Evolutionary conservation across 2,888 invertebrate species (phyloP).

Genomic region (Diarsia rubi): DNA sequence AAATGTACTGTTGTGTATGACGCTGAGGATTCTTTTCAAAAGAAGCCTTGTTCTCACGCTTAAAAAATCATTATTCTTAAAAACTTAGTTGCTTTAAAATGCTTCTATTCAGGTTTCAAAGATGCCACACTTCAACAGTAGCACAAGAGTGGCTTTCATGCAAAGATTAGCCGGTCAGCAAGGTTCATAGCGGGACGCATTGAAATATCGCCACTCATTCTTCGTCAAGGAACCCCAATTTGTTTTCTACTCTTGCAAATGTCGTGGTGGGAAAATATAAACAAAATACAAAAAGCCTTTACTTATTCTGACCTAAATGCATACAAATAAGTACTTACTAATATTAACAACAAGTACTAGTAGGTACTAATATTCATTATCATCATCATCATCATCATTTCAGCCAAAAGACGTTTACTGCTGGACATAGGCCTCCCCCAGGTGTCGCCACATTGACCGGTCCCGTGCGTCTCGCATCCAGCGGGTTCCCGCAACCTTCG

Average conservation of each 20-base stretch:
- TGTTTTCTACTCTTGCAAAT: not conserved
- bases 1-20: not conserved
- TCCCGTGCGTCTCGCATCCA: too few species aligned
- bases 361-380: too few species aligned
- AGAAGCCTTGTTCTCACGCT: not conserved
- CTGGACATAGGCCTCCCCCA: too few species aligned
- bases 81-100: not conserved
- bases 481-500: too few species aligned
- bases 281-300: too few species aligned
- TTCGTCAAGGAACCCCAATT: not conserved
- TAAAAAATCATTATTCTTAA: not conserved
- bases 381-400: too few species aligned
- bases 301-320: too few species aligned
- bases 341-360: too few species aligned
- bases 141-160: slow-evolving; percentile 4
- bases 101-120: not conserved
- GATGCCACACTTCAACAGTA: slow-evolving; percentile 1
- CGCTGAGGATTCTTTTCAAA: not conserved
- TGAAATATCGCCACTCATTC: not conserved
- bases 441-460: too few species aligned
- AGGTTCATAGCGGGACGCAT: not conserved
- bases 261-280: too few species aligned
- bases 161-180: slow-evolving; percentile 7
- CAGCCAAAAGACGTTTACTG: too few species aligned
- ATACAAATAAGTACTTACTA: too few species aligned